These are phyloP conservation scores for Lepidothrix coronata DNA, from an alignment of 2,113 vertebrate genomes.

Conservation along the genomic window DNA sequence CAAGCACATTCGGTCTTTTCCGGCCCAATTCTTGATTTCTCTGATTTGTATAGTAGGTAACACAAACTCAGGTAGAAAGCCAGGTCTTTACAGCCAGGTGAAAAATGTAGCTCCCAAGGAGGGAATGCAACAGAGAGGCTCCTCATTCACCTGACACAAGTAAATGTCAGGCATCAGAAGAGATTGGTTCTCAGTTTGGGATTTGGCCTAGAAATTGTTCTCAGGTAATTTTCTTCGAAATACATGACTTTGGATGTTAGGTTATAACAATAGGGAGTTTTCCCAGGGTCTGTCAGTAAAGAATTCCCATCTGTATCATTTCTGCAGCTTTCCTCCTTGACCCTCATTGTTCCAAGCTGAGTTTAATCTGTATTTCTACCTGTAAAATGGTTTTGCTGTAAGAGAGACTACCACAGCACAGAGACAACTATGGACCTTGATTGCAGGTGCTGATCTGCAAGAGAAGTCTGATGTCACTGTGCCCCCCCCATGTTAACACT, in stretches of 20 bases:
- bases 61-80: background rate
- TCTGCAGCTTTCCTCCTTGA: background rate
- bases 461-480: background rate
- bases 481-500: background rate
- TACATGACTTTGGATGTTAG: background rate
- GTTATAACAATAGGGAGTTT: background rate
- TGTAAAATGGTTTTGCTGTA: background rate
- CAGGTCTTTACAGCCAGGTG: background rate
- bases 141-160: background rate
- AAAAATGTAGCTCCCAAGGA: background rate
- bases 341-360: background rate
- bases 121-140: background rate
- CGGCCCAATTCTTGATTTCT: background rate
- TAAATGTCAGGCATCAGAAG: background rate
- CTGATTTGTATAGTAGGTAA: background rate
- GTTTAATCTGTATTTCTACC: background rate
- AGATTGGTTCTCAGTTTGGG: background rate
- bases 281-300: background rate
- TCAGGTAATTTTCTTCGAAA: background rate
- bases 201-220: background rate
- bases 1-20: background rate
- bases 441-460: background rate
- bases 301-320: background rate
- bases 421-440: background rate
- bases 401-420: background rate